A percentile compares a stretch with the other conserved stretches of the same genome.
Conservation (phyloP, 2,888 invertebrate species). For the Helicoverpa assulta region DNA sequence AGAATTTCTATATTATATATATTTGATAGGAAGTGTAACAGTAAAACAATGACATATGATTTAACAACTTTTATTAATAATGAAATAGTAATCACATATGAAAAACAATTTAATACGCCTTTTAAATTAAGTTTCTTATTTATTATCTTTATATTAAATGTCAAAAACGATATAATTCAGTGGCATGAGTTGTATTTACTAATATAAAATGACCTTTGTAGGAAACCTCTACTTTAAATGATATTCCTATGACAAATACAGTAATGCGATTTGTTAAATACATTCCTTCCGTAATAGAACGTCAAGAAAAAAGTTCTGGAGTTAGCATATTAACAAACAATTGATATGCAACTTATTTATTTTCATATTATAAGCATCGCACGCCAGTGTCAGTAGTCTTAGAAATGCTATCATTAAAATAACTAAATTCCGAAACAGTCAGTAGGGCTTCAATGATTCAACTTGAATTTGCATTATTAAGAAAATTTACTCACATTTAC, state of each 20-base stretch:
- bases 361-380: constrained; percentile 62
- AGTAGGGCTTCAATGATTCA: constrained; percentile 33
- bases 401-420: constrained; percentile 52
- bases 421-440: constrained; percentile 44
- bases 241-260: constrained; percentile 31
- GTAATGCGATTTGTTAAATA: constrained; percentile 22
- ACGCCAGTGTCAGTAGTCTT: constrained; percentile 47
- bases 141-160: constrained; percentile 52
- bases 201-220: constrained; percentile 36
- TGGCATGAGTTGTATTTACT: constrained; percentile 29
- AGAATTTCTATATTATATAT: too few species aligned
- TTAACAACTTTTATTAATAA: constrained; percentile 69
- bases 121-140: constrained; percentile 45
- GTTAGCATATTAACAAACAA: constrained; percentile 18
- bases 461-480: constrained; percentile 59
- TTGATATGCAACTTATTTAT: constrained; percentile 55
- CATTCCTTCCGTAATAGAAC: constrained; percentile 17
- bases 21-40: background rate
- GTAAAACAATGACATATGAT: constrained; percentile 44
- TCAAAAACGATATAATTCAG: constrained; percentile 56
- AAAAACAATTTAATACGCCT: constrained; percentile 62
- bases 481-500: constrained; percentile 52
- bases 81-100: constrained; percentile 67
- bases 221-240: constrained; percentile 38
- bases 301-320: constrained; percentile 19